Evolutionary conservation across 2,888 invertebrate species (phyloP), one percentile per base, ranked within the genome.

Genomic region (Ptilodon capucinus): DNA sequence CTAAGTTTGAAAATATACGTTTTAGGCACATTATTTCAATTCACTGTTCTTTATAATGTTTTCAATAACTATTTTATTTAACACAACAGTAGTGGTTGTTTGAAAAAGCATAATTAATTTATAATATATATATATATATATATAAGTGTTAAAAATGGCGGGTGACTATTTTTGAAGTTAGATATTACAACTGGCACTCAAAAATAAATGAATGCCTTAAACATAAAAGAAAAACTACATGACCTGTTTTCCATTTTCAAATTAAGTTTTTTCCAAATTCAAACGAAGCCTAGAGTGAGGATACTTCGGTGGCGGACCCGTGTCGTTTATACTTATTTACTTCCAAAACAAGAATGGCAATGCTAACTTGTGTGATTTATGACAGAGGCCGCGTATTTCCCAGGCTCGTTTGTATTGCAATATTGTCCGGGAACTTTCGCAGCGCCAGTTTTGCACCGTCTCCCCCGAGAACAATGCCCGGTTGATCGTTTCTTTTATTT

Each of bases 351-450:
- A 76, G 77, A 76, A 76, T 81, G 69, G 70, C 74, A 74, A 73
- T 71, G 74, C 75, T 73, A 79, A 82, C 77, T 79, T 80, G 64
- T 73, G 65, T 85, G 83, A 87, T 85, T 86, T 84, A 85, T 80
- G 61, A 60, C 49, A 50, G 44, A 60, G 67, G 63, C 61, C 67
- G 68, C 63, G 67, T 74, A 72, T 71, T 75, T 60, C 54, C 57
- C 60, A 41, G 63, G 55, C 63, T 74, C 70, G 74, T 79, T 81
- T 76, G 74, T 79, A 75, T 75, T 74, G 72, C 76, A 79, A 80
- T 79, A 80, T 74, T 80, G 80, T 77, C 65, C 74, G 58, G 60
- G 56, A 76, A 80, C 68, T 79, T 78, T 64, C 57, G 48, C 60
- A 51, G 68, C 48, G 56, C 51, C 64, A 62, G 68, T 68, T 55